Evolutionary conservation across 2,113 vertebrate species (phyloP), one percentile per base, ranked within the genome.

Genomic region (Megaceryle torquata): DNA sequence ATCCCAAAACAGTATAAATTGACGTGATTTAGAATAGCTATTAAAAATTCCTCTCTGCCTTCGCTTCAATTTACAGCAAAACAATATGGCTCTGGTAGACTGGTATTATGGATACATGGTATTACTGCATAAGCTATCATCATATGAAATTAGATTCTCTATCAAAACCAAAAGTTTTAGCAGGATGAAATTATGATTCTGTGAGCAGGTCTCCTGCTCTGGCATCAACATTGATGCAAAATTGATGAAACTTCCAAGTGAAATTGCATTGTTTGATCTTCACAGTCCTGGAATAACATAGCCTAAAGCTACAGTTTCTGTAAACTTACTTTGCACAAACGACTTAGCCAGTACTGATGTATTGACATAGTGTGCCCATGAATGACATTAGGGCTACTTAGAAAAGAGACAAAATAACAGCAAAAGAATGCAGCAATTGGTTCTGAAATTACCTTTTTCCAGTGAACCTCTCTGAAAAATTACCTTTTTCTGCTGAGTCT

Each of bases 251-350:
- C 98, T 98, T 98, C 97, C 97, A 97, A 98, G 97, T 95, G 97
- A 98, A 98, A 98, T 98, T 98, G 97, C 97, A 97, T 98, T 98
- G 98, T 99, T 98, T 98, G 98, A 99, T 98, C 98, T 98, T 98
- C 97, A 98, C 97, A 98, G 97, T 97, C 97, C 98, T 97, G 96
- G 97, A 98, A 98, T 98, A 98, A 98, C 98, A 98, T 98, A 95
- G 98, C 98, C 98, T 97, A 98, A 98, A 98, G 98, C 98, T 98
- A 98, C 97, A 97, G 97, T 98, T 98, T 97, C 98, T 98, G 98
- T 98, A 98, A 98, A 98, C 98, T 98, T 98, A 97, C 97, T 98
- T 98, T 97, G 97, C 98, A 98, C 98, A 97, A 98, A 98, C 69
- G 96, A 97, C 97, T 98, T 98, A 97, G 97, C 97, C 91, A 76